Evolutionary conservation across 2,888 invertebrate species (phyloP).

Genomic region (Morpho deidamia): DNA sequence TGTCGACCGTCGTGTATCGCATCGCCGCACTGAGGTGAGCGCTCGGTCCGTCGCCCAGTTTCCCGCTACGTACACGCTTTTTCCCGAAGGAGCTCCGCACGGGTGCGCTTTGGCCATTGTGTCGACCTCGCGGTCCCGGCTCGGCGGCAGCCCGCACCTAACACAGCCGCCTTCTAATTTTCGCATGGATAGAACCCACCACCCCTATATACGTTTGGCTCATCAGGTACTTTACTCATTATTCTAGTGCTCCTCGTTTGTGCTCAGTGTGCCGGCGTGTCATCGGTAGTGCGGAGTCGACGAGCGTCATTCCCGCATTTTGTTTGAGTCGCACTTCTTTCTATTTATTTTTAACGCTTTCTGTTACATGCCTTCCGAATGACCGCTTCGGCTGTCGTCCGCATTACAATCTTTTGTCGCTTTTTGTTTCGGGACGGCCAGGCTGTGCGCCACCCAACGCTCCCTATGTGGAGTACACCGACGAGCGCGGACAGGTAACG

Average conservation of each 20-base stretch:
- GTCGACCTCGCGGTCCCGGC: conserved; percentile 69
- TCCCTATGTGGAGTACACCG: conserved; percentile 96
- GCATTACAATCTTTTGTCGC: conserved; percentile 60
- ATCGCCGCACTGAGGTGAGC: conserved; percentile 73
- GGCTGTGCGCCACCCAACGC: conserved; percentile 91
- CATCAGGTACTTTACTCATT: conserved; percentile 76
- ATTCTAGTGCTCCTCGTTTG: conserved; percentile 72
- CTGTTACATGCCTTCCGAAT: conserved; percentile 79
- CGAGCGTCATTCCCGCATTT: conserved; percentile 55
- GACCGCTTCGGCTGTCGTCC: conserved; percentile 75
- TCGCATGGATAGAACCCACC: conserved; percentile 77
- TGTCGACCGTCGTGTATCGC: conserved; percentile 71
- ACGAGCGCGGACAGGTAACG: conserved; percentile 96
- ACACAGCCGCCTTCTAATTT: conserved; percentile 76
- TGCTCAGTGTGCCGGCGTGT: conserved; percentile 69
- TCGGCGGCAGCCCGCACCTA: conserved; percentile 73
- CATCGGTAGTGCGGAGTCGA: conserved; percentile 57
- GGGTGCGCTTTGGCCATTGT: conserved; percentile 74
- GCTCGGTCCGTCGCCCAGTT: conserved; percentile 72
- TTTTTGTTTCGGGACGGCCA: conserved; percentile 70
- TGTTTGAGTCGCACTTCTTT: conserved; percentile 66
- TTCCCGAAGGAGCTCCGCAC: conserved; percentile 68
- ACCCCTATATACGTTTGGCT: conserved; percentile 77
- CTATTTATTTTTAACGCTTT: conserved; percentile 75
- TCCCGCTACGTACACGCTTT: conserved; percentile 78